Evolutionary conservation across 2,888 invertebrate species (phyloP).

Genomic region (Drosophila anceps): DNA sequence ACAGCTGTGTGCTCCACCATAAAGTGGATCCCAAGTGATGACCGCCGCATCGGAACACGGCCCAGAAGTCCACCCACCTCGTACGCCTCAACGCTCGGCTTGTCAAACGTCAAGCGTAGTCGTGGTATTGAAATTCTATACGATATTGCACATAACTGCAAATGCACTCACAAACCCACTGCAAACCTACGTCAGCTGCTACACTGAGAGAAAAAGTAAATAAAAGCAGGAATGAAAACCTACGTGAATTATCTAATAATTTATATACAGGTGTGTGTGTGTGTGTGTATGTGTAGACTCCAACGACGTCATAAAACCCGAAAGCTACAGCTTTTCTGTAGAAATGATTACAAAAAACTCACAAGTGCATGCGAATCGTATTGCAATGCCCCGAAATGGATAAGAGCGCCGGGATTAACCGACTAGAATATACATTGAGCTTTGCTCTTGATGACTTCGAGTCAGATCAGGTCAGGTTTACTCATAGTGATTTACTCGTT

Average conservation of each 20-base stretch:
- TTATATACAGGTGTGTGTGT: neutral
- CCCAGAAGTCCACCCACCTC: conserved; percentile 34
- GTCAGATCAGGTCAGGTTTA: neutral
- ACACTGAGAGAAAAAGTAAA: neutral
- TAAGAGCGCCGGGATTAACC: neutral
- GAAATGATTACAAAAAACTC: neutral
- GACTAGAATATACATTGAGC: neutral
- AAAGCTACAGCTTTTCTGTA: neutral
- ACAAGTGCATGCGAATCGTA: neutral
- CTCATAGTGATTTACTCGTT: neutral
- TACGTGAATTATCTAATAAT: neutral
- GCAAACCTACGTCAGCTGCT: conserved; percentile 5
- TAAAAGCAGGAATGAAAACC: neutral
- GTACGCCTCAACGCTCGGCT: conserved; percentile 34
- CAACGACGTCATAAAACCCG: no score
- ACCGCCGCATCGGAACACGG: conserved; percentile 21
- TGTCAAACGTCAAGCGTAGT: conserved; percentile 69
- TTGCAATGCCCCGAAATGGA: neutral
- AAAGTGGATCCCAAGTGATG: conserved; percentile 19
- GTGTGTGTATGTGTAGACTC: no score
- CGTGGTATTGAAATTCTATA: conserved; percentile 72
- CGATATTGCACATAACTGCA: conserved; percentile 40
- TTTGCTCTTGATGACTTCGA: no score
- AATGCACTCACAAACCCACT: conserved; percentile 16
- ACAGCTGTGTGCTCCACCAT: conserved; percentile 10